Evolutionary conservation across 1,140 invertebrate species (phyloP).

Genomic region (Drosophila equinoxialis): DNA sequence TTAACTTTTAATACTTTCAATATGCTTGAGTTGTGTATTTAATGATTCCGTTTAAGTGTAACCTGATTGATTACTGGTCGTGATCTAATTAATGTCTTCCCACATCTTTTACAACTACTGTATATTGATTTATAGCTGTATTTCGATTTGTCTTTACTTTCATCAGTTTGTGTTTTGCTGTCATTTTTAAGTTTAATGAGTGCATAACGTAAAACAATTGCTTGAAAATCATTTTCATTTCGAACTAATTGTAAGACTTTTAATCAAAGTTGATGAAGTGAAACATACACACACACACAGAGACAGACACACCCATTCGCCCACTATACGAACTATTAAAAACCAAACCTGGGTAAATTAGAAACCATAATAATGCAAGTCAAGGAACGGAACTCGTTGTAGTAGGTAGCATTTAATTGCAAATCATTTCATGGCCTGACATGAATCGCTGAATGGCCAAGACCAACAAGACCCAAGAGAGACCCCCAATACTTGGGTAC

Average conservation of each 20-base stretch:
- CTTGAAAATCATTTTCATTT: background rate
- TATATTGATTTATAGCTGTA: too few species aligned
- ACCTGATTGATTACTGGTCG: too few species aligned
- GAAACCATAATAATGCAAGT: conserved; percentile 7
- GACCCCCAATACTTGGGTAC: background rate
- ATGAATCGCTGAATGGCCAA: conserved; percentile 28
- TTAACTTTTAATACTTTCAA: too few species aligned
- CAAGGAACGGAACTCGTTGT: conserved; percentile 36
- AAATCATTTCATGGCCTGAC: conserved; percentile 43
- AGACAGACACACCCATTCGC: background rate
- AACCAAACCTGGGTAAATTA: conserved; percentile 2
- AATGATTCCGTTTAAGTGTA: too few species aligned
- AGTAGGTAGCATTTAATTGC: conserved; percentile 45
- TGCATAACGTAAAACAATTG: conserved; percentile 1
- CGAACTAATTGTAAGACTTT: background rate
- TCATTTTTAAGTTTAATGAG: background rate
- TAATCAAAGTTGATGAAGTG: conserved; percentile 11
- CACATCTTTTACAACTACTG: too few species aligned
- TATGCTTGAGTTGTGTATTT: too few species aligned
- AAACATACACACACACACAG: background rate
- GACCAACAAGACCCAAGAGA: background rate
- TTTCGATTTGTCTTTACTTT: too few species aligned
- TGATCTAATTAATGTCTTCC: too few species aligned
- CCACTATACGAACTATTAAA: conserved; percentile 4
- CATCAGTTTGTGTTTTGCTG: background rate